Base-by-base conservation (phyloP, 2,888 invertebrate species). In the Drosophila borborema region DNA sequence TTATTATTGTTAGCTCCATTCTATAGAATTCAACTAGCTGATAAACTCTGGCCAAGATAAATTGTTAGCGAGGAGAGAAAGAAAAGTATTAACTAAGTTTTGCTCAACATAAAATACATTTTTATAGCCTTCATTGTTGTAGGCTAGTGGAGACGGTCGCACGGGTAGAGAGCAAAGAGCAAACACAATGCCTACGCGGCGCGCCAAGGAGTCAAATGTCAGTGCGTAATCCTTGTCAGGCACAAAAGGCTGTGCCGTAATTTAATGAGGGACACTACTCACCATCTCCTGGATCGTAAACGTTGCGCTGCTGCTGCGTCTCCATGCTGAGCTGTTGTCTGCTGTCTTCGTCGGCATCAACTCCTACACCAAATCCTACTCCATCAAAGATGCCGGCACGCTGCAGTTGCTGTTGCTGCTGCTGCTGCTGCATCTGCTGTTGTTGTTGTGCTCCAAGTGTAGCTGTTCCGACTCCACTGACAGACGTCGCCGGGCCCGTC, bases 281-380 rank as follows among this genome's bases (percentile, higher is more conserved):
- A 93, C 93, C 93, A 90, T 93, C 93, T 48, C 93, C 93, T 40
- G 93, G 92, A 91, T 93, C 92, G 69, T 93, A 93, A 81, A 92
- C 91, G 40, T 90, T 89, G 49, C 92, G 54, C 23, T 54, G 54
- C 54, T 54, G 54, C 23, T 54, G 90, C 34, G 80, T 71, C 69
- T 90, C 80, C 65, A 77, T 64, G 59, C 69, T 56, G 14, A 43
- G 76, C 36, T 76, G 61, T 28, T 64, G 68, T 55, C 72, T 48
- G 58, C 61, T 28, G 7, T 41, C 40, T 3, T 61, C 64, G 23
- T 76, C 72, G 40, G 63, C 64, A 23, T 75, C 55, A 64, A 20
- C 31, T 48, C 65, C 75, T 45, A 54, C 64, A 10, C 62, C 61
- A 16, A 12, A 8, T 56, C 49, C 40, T 34, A 56, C 64, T 20